These are phyloP conservation scores for Cygnus olor DNA, from an alignment of 2,797 vertebrate species.

Conservation along the genomic window DNA sequence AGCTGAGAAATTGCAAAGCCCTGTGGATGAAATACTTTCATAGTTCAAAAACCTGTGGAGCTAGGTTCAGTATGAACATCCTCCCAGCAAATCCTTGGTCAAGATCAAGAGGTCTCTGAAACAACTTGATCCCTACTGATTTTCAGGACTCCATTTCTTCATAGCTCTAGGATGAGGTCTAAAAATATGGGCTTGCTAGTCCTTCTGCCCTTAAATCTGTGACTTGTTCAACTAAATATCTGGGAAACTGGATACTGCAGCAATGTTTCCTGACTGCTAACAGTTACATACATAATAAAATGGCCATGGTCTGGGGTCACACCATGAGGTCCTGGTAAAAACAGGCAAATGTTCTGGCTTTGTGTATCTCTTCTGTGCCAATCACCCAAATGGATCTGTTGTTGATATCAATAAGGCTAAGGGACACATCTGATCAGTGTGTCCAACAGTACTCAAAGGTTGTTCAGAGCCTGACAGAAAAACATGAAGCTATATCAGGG, in stretches of 20 bases:
- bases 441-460: background rate
- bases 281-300: background rate
- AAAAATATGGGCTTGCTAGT: background rate
- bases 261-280: background rate
- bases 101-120: background rate
- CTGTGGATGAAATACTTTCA: background rate
- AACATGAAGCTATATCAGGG: background rate
- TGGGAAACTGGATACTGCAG: background rate
- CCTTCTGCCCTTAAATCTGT: background rate
- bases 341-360: background rate
- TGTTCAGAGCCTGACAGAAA: background rate
- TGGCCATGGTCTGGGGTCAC: background rate
- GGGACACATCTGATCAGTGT: background rate
- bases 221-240: background rate
- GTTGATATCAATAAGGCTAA: background rate
- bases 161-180: background rate
- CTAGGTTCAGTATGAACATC: background rate
- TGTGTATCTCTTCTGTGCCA: background rate
- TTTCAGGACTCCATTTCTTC: background rate
- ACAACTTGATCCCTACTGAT: background rate
- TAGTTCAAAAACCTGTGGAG: background rate
- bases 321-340: background rate
- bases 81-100: background rate
- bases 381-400: background rate
- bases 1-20: slow-evolving; percentile 2